phyloP scores from a whole-genome alignment of 2,888 invertebrate genomes.

The Limnephilus marmoratus region DNA sequence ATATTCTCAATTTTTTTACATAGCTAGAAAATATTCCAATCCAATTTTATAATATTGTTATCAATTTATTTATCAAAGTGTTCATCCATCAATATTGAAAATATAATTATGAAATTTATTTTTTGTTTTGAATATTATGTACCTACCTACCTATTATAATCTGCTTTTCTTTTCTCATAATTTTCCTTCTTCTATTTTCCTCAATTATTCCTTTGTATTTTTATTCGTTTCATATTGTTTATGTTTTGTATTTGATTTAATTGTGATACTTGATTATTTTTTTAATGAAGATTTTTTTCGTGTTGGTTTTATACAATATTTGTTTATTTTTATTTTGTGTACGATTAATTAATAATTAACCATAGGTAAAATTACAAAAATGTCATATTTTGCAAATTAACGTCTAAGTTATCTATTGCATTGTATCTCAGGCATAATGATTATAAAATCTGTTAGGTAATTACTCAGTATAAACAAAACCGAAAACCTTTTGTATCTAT shows the following conservation, averaged over 20 bases:
- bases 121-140: background rate
- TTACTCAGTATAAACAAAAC: background rate
- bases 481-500: background rate
- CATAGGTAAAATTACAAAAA: background rate
- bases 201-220: background rate
- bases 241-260: background rate
- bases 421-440: background rate
- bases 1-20: background rate
- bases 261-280: background rate
- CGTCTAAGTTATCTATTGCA: background rate
- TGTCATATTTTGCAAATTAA: background rate
- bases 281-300: background rate
- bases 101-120: background rate
- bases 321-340: background rate
- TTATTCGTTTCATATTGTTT: background rate
- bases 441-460: background rate
- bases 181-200: background rate
- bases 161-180: background rate
- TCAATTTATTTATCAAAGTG: background rate
- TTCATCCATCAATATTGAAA: background rate
- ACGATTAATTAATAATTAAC: background rate
- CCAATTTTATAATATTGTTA: background rate
- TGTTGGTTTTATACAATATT: background rate
- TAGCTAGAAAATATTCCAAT: background rate
- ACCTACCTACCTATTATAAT: no score